Evolutionary conservation across 2,797 vertebrate species (phyloP).

Genomic region (Galaxias olidus): DNA sequence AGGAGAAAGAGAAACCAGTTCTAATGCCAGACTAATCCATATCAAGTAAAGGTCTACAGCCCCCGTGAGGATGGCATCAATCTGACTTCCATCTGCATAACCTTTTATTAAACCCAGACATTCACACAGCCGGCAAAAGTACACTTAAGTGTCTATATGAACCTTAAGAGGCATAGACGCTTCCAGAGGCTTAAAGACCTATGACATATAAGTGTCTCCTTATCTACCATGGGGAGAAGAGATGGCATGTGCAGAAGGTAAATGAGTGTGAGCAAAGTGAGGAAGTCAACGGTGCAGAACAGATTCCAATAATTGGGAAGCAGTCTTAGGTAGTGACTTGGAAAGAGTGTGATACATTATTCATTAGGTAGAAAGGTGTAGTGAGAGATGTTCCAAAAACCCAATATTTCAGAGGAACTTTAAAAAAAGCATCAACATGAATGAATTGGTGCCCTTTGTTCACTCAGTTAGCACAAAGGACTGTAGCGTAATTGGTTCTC

Average conservation of each 20-base stretch:
- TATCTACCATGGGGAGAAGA: constrained; percentile 7
- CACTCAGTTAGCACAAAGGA: neutral
- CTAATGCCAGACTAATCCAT: no score
- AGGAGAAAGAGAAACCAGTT: no score
- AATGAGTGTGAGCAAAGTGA: constrained; percentile 35
- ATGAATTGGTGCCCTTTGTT: neutral
- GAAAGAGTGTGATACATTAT: constrained; percentile 45
- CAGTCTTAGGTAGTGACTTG: constrained; percentile 36
- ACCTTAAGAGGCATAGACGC: neutral
- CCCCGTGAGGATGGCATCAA: constrained; percentile 34
- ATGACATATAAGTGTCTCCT: constrained; percentile 29
- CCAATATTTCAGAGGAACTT: constrained; percentile 15
- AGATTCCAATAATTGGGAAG: constrained; percentile 42
- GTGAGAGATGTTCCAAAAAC: constrained; percentile 15
- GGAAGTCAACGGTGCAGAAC: constrained; percentile 34
- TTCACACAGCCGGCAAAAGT: constrained; percentile 16
- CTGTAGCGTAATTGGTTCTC: neutral
- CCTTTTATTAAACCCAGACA: constrained; percentile 45
- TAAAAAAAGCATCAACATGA: neutral
- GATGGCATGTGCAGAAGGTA: constrained; percentile 21
- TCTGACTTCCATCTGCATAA: constrained; percentile 39
- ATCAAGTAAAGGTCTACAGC: neutral
- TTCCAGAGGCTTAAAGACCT: constrained; percentile 10
- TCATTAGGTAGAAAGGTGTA: constrained; percentile 31
- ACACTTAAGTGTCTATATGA: constrained; percentile 10